phyloP scores from a whole-genome alignment of 2,797 vertebrate genomes.

The Myotis pilosus region DNA sequence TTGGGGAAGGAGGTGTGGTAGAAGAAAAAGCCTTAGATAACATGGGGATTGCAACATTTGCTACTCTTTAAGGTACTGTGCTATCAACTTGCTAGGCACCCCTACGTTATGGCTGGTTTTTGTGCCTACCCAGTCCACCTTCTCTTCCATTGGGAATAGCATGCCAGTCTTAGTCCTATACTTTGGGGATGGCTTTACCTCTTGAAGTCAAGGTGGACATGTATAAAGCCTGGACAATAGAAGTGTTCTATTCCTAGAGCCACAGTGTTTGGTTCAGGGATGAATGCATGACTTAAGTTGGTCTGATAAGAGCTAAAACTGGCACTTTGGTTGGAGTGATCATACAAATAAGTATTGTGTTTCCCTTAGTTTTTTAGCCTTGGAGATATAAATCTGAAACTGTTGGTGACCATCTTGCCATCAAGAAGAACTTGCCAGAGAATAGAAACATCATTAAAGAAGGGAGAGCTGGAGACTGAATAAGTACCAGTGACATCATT shows the following conservation, averaged over 20 bases:
- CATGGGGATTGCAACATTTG: not conserved
- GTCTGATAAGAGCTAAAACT: not conserved
- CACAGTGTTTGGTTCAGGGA: not conserved
- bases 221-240: not conserved
- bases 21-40: not conserved
- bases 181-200: not conserved
- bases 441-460: not conserved
- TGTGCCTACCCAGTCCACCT: not conserved
- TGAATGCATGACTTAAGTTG: not conserved
- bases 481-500: not conserved
- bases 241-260: not conserved
- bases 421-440: not conserved
- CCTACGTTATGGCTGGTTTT: not conserved
- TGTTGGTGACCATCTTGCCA: not conserved
- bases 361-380: not conserved
- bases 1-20: not conserved
- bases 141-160: not conserved
- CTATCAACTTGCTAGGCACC: not conserved
- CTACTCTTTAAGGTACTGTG: not conserved
- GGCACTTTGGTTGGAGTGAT: not conserved
- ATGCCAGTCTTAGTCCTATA: not conserved
- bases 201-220: not conserved
- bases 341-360: not conserved
- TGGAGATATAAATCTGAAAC: not conserved
- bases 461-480: not conserved